A percentile compares a stretch with the other conserved stretches of the same genome.
Evolutionary conservation across 2,797 vertebrate genomes (phyloP).

Genomic region (Rousettus madagascariensis): DNA sequence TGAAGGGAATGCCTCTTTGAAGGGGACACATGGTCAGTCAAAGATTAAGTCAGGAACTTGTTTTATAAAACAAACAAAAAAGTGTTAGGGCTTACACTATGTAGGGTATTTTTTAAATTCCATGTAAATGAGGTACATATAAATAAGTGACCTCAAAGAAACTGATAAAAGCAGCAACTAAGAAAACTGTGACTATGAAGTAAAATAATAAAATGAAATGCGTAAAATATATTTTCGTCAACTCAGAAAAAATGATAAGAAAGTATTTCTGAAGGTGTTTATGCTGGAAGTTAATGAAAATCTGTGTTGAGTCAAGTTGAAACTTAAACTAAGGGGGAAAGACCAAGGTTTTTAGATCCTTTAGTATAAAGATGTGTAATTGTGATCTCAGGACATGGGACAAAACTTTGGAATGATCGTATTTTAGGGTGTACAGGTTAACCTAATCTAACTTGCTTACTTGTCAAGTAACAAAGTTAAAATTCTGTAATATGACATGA

Average conservation of each 20-base stretch:
- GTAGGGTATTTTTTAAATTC: neutral
- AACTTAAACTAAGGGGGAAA: neutral
- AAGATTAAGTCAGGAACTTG: neutral
- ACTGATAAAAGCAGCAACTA: neutral
- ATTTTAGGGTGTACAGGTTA: neutral
- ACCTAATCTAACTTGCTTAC: neutral
- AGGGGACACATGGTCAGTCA: no score
- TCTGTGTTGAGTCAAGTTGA: neutral
- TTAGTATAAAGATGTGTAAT: neutral
- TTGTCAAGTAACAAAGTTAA: neutral
- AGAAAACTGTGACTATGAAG: neutral
- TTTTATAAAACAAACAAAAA: neutral
- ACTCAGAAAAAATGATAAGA: neutral
- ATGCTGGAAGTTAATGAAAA: neutral
- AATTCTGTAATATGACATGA: neutral
- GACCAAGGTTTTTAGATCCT: neutral
- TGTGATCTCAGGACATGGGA: neutral
- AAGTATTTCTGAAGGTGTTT: neutral
- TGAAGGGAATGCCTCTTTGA: neutral
- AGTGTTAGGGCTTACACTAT: neutral
- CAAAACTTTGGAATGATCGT: neutral
- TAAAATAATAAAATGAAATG: neutral
- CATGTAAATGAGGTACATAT: neutral
- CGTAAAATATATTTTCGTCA: neutral
- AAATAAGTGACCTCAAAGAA: neutral